phyloP scores from a whole-genome alignment of 2,888 invertebrate species.

The Metopia argyrocephala region DNA sequence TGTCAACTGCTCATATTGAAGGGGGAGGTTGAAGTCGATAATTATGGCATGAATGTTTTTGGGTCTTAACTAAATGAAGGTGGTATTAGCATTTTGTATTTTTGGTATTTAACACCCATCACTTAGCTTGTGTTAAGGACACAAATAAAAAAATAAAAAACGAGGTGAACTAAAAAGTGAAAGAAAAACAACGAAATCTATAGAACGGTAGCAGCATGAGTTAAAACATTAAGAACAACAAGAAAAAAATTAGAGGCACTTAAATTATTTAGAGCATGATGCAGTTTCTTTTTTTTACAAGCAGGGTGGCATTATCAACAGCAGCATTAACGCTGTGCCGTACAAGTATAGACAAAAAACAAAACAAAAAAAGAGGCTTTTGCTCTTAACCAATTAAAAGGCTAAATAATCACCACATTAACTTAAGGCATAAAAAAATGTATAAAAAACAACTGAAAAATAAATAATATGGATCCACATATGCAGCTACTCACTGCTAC shows the following conservation, averaged over 20 bases:
- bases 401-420: slow-evolving; percentile 64
- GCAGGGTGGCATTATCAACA: slow-evolving; percentile 53
- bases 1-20: slow-evolving; percentile 34
- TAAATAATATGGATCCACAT: slow-evolving; percentile 51
- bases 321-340: slow-evolving; percentile 4
- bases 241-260: slow-evolving; percentile 49
- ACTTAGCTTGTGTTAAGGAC: not conserved
- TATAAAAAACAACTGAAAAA: slow-evolving; percentile 36
- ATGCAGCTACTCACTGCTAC: slow-evolving; percentile 6
- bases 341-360: not conserved
- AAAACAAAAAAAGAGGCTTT: slow-evolving; percentile 31
- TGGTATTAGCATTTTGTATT: slow-evolving; percentile 54
- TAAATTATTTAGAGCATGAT: slow-evolving; percentile 55
- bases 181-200: slow-evolving; percentile 8
- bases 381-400: slow-evolving; percentile 61
- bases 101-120: slow-evolving; percentile 54
- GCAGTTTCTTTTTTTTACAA: not conserved
- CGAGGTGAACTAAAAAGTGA: slow-evolving; percentile 19
- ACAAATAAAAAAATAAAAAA: slow-evolving; percentile 21
- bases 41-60: slow-evolving; percentile 12
- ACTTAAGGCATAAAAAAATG: slow-evolving; percentile 48
- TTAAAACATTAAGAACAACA: slow-evolving; percentile 5
- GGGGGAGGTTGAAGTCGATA: slow-evolving; percentile 6
- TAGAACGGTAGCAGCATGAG: not conserved
- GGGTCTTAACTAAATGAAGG: slow-evolving; percentile 50